Base-by-base conservation (phyloP, 2,797 vertebrate genomes). In the Anguilla marmorata region DNA sequence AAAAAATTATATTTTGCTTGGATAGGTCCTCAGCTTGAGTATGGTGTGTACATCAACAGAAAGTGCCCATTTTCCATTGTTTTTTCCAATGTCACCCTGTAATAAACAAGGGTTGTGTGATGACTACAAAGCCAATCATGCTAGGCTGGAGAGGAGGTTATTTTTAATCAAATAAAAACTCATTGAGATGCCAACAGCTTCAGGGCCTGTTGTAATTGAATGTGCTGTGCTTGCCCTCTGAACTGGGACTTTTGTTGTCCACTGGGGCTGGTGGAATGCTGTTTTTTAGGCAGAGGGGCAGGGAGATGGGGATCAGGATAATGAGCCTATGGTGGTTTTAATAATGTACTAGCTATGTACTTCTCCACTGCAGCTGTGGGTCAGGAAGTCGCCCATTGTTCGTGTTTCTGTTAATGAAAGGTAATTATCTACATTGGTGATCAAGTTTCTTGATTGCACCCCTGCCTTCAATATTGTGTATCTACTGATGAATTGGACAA, bases 271-370 rank as follows among this genome's bases (percentile, higher is more conserved):
- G 84, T 72, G 87, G 87, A 69, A 83, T 30, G 86, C 37, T 58
- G 48, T 33, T 85, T 52, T 63, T 16, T 12, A 54, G 83, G 7
- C 27, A 85, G 80, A 86, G 83, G 48, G 85, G 48, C 24, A n/a
- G 48, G 84, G 72, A 60, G 30, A n/a, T 84, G 80, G 45, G 72
- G 37, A 54, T 30, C 12, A 87, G 80, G 21, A 12, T 83, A 85
- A 83, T 84, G 74, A 66, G 85, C 9, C 76, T 52, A 63, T 79
- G 50, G 74, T 63, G 58, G 82, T 41, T 27, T 52, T 79, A 72
- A 80, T 90, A 90, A 89, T 90, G 88, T 86, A 76, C 74, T 76
- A 27, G 84, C 84, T 82, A 87, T 86, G 41, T 87, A 45, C 58
- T 84, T 87, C 63, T 69, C 87, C 48, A 63, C 84, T 60, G 19